These are phyloP conservation scores for Ylistrum balloti DNA, from an alignment of 1,140 invertebrate genomes.

Conservation along the genomic window DNA sequence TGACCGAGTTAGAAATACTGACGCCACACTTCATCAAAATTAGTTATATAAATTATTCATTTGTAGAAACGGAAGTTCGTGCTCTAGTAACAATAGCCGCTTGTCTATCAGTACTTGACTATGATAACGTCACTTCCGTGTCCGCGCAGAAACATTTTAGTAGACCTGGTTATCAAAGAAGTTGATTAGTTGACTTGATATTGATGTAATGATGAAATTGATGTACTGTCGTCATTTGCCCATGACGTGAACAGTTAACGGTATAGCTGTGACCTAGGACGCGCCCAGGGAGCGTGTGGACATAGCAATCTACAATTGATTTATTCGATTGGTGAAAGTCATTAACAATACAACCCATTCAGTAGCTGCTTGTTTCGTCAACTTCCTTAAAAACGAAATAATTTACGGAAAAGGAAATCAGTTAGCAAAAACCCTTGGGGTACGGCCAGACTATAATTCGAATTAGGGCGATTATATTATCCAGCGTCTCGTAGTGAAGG, in stretches of 20 bases:
- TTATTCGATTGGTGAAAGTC: not conserved
- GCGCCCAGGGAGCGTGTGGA: not conserved
- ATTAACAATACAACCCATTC: constrained; percentile 4
- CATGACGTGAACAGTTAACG: not conserved
- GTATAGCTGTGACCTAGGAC: not conserved
- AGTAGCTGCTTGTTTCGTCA: not conserved
- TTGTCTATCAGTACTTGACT: too few relatives aligned
- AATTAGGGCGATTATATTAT: not conserved
- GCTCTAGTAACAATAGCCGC: too few relatives aligned
- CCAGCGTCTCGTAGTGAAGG: not conserved
- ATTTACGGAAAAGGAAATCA: constrained; percentile 16
- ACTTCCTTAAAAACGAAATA: not conserved
- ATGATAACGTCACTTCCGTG: too few relatives aligned
- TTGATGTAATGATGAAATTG: not conserved
- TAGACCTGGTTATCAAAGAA: not conserved
- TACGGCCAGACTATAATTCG: not conserved
- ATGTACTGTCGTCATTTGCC: not conserved
- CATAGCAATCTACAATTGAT: not conserved
- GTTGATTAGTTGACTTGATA: not conserved
- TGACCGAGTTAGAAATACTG: too few relatives aligned
- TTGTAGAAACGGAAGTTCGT: too few relatives aligned
- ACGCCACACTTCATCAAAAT: too few relatives aligned
- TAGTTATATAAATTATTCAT: too few relatives aligned
- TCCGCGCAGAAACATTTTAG: not conserved
- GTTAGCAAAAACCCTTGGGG: not conserved